Evolutionary conservation across 1,140 invertebrate genomes (phyloP), one percentile per base, ranked within the genome.

Genomic region (Theocolax elegans): DNA sequence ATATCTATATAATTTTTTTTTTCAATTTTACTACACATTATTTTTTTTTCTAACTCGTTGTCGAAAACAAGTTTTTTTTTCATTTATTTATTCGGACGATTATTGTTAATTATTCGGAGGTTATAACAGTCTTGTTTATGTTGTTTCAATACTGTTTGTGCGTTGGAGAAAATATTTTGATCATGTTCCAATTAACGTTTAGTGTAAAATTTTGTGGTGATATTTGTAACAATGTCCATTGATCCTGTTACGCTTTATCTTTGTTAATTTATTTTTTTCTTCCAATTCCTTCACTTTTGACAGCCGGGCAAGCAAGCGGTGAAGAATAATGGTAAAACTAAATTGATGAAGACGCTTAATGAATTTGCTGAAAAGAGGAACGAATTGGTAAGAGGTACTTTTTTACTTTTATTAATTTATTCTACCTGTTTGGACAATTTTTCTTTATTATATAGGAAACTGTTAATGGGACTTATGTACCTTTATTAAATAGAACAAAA

Each of bases 311-410:
- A 35, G 31, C 4, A 35, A 35, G 31, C 31, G 10, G 31, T 10
- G 10, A 4, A 4, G 10, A 35, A 35, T 6, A 4, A 4, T 6
- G 10, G 10, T 6, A 58, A 75, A 23, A 56, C 74, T 53, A 67
- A 19, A 15, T 72, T 75, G 19, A 56, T 29, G 6, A 79, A 76
- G 42, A 54, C 42, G 17, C 71, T 77, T 15, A 71, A 68, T 48
- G 42, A 74, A n/a, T 79, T 77, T 66, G 73, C 77, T 21, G 1
- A 58, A 9, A 65, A 62, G 35, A 76, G 72, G 65, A 46, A 59
- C 49, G 66, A 74, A 31, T 71, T 73, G 25, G 77, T 78, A 72
- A 76, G 62, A 35, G 19, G 23, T 21, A 17, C 27, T 72, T 4
- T 29, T 59, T 49, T 23, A 46, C 25, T 35, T 70, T 56, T 25